These are phyloP conservation scores for Tricholaema leucomelas DNA, from an alignment of 2,113 vertebrate species.

Conservation along the genomic window DNA sequence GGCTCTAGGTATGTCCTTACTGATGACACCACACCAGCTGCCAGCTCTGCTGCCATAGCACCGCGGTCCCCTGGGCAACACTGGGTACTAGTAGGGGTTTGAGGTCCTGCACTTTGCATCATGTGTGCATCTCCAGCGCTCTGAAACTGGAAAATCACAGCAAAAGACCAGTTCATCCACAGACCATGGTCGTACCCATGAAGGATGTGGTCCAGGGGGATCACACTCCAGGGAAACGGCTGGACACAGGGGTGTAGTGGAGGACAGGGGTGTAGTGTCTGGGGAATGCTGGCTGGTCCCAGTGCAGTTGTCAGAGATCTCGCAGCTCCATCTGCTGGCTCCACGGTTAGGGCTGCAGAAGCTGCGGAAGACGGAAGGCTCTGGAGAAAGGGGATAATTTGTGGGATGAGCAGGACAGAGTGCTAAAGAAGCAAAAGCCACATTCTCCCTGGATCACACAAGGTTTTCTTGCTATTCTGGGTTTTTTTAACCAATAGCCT, in stretches of 20 bases:
- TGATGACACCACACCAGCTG: background rate
- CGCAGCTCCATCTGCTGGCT: conserved; percentile 56
- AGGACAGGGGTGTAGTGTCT: background rate
- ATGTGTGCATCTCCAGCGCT: background rate
- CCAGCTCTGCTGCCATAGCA: background rate
- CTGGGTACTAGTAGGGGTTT: background rate
- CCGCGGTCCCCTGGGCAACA: no score
- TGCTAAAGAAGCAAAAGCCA: background rate
- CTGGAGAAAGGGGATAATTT: background rate
- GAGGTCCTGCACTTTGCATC: background rate
- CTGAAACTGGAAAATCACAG: background rate
- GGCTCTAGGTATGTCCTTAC: background rate
- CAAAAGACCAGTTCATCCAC: background rate
- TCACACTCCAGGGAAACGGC: background rate
- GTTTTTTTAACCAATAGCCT: background rate
- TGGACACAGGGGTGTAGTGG: background rate
- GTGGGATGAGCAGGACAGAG: background rate
- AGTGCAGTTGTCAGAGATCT: background rate
- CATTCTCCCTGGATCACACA: background rate
- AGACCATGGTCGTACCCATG: rapidly evolving
- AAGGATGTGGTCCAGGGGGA: rapidly evolving
- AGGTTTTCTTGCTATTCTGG: background rate
- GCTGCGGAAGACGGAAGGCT: rapidly evolving
- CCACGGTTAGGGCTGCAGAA: background rate
- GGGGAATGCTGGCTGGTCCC: background rate